Conservation (phyloP, 2,113 vertebrate genomes). For the Mormyrus lacerda region DNA sequence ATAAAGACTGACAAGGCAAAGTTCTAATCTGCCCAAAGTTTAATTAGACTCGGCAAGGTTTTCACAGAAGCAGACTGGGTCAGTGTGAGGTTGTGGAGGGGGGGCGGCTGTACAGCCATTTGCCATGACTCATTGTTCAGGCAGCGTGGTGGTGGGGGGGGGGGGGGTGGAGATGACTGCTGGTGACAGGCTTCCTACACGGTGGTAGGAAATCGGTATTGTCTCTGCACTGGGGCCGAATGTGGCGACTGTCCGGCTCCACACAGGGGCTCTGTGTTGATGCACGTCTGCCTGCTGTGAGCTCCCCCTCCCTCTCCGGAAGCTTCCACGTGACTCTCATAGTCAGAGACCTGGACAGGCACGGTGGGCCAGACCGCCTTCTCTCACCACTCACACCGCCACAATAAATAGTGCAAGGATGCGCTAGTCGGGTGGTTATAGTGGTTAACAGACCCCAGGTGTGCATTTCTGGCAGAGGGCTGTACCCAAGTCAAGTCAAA, state of each 20-base stretch:
- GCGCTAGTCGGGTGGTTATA: neutral
- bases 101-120: conserved; percentile 15
- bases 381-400: neutral
- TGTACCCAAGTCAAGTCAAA: neutral
- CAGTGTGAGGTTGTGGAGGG: conserved; percentile 18
- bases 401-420: neutral
- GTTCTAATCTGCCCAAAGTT: conserved; percentile 67
- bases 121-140: conserved; percentile 18
- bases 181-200: conserved; percentile 25
- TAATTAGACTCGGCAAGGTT: conserved; percentile 62
- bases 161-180: conserved; percentile 22
- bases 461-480: neutral
- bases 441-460: neutral
- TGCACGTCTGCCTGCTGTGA: neutral
- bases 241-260: neutral
- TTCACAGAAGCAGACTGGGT: conserved; percentile 44
- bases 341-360: neutral
- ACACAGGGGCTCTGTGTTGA: neutral
- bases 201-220: conserved; percentile 32
- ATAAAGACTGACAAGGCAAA: conserved; percentile 67
- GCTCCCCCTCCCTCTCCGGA: neutral
- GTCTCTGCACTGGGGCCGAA: conserved; percentile 21
- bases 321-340: neutral
- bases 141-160: conserved; percentile 7
- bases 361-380: neutral